Evolutionary conservation across 64 coral and sea anemone species (phyloP).

Genomic region (Anthopleura sola): DNA sequence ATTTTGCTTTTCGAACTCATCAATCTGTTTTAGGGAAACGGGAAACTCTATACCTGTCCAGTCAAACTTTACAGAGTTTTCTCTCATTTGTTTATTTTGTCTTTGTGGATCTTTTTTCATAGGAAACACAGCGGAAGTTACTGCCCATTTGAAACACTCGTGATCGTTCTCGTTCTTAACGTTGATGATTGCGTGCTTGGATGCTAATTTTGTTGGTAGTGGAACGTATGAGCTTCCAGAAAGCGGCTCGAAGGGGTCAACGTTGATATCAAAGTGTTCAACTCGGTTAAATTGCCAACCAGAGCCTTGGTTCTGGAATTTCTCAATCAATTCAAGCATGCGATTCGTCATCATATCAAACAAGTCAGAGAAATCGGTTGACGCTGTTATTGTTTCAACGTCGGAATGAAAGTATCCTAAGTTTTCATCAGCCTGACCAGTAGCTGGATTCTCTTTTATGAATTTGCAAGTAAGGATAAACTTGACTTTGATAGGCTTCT

Average conservation of each 20-base stretch:
- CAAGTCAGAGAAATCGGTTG: slow-evolving; percentile 34
- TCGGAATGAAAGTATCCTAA: slow-evolving; percentile 1
- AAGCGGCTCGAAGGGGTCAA: slow-evolving; percentile 14
- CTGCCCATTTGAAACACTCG: slow-evolving; percentile 27
- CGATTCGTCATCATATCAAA: slow-evolving; percentile 19
- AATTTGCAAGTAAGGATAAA: slow-evolving; percentile 37
- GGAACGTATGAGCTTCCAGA: slow-evolving; percentile 3
- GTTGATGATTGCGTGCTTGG: background rate
- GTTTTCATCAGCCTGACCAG: slow-evolving; percentile 27
- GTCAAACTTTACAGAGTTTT: background rate
- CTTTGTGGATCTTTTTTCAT: background rate
- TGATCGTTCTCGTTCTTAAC: slow-evolving; percentile 11
- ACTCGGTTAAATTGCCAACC: slow-evolving; percentile 15
- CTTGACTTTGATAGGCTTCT: slow-evolving; percentile 38
- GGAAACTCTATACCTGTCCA: slow-evolving; percentile 14
- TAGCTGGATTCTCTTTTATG: slow-evolving; percentile 22
- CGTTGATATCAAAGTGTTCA: slow-evolving; percentile 28
- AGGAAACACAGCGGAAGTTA: background rate
- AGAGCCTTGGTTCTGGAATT: slow-evolving; percentile 11
- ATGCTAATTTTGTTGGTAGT: background rate
- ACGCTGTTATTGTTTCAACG: slow-evolving; percentile 23
- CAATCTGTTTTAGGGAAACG: background rate
- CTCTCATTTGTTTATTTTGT: background rate
- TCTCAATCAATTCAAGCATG: slow-evolving; percentile 10
- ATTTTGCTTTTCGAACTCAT: background rate